A percentile compares a stretch with the other conserved stretches of the same genome.
Conservation (phyloP, 2,113 vertebrate genomes). For the Columbina picui region DNA sequence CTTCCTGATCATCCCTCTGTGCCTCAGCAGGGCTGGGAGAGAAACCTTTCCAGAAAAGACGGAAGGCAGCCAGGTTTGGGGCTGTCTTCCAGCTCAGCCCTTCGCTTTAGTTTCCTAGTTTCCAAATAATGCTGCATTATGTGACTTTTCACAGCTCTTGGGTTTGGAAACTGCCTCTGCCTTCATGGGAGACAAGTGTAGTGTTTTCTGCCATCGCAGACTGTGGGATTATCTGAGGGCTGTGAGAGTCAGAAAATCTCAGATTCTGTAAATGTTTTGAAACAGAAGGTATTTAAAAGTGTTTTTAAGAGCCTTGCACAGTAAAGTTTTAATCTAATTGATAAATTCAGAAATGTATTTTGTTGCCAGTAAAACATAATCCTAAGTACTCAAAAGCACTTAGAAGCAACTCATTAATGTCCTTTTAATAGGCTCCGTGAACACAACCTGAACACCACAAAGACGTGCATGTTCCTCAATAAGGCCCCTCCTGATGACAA, state of each 20-base stretch:
- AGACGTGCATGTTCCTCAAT: background rate
- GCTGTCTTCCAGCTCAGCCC: background rate
- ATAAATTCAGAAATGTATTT: background rate
- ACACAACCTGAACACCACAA: background rate
- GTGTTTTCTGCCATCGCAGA: background rate
- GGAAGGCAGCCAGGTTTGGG: accelerated
- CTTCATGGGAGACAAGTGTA: background rate
- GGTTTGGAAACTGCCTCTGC: background rate
- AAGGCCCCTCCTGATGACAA: too few relatives aligned
- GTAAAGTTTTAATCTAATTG: background rate
- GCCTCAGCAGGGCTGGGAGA: background rate
- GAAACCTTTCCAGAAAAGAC: background rate
- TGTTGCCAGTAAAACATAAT: background rate
- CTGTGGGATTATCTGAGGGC: background rate
- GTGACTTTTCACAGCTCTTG: background rate
- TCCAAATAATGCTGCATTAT: background rate
- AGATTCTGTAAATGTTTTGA: background rate
- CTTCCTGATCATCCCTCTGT: accelerated
- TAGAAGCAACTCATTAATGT: background rate
- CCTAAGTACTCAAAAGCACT: background rate
- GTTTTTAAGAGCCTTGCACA: background rate
- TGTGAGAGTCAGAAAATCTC: background rate
- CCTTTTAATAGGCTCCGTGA: background rate
- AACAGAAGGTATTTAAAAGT: background rate
- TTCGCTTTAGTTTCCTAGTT: background rate